Percentiles rank a stretch among this genome's conserved stretches.
Evolutionary conservation across 1,140 invertebrate genomes (phyloP).

Genomic region (Plectrocnemia conspersa): DNA sequence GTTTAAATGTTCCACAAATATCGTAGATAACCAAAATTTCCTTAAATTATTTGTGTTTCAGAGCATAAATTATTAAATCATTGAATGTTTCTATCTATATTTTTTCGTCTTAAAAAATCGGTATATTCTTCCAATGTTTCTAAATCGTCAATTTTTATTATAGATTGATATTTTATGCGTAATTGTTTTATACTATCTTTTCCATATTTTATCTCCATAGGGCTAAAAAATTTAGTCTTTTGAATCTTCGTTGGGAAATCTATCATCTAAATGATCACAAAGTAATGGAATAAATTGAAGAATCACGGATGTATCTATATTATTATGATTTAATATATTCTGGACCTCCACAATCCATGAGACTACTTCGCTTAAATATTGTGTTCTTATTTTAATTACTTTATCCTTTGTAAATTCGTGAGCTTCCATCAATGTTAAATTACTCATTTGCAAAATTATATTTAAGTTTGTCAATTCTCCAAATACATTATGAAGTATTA

Average conservation of each 20-base stretch:
- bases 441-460: neutral
- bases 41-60: too few relatives aligned
- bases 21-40: too few relatives aligned
- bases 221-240: too few relatives aligned
- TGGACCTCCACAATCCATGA: neutral
- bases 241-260: neutral
- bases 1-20: too few relatives aligned
- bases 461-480: neutral
- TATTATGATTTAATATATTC: conserved; percentile 1
- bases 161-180: neutral
- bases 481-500: conserved; percentile 1
- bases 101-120: neutral
- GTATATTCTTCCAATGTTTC: neutral
- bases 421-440: conserved; percentile 2
- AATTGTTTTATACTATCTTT: neutral
- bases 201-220: neutral
- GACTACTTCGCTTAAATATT: neutral
- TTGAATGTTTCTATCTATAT: neutral
- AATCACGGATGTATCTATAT: neutral
- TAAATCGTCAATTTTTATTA: neutral
- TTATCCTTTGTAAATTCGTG: neutral
- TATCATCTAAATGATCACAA: neutral
- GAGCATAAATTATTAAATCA: neutral
- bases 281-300: conserved; percentile 1
- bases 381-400: neutral